Conservation (phyloP, 2,113 vertebrate species). For the Salvelinus alpinus region DNA sequence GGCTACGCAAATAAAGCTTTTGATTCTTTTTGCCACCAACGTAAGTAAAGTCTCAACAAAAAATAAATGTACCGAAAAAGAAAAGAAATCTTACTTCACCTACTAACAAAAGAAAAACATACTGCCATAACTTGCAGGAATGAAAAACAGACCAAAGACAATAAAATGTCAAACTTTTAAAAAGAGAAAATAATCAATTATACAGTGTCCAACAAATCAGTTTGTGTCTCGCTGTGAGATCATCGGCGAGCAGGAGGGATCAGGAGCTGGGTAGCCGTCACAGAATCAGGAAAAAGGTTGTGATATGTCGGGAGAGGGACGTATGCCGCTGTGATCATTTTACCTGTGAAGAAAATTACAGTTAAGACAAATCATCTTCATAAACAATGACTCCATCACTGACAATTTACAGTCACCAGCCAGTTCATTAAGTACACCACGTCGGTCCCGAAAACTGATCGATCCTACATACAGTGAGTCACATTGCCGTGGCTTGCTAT, state of each 20-base stretch:
- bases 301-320: constrained; percentile 96
- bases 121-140: constrained; percentile 43
- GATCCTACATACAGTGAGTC: too few relatives aligned
- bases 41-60: neutral
- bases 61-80: constrained; percentile 8
- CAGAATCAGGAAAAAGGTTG: constrained; percentile 94
- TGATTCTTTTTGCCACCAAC: neutral
- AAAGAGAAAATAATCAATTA: constrained; percentile 80
- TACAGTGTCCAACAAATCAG: constrained; percentile 77
- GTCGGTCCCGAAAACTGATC: too few relatives aligned
- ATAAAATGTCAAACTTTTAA: constrained; percentile 76
- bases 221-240: constrained; percentile 56
- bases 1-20: neutral
- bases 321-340: constrained; percentile 97
- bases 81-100: constrained; percentile 16
- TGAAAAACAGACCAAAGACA: constrained; percentile 80
- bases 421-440: too few relatives aligned
- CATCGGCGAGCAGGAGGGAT: constrained; percentile 86
- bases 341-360: constrained; percentile 74
- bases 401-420: too few relatives aligned
- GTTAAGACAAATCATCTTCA: neutral
- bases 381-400: neutral
- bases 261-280: constrained; percentile 88
- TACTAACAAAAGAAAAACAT: constrained; percentile 12
- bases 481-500: too few relatives aligned